Percentiles rank a stretch among this genome's conserved stretches.
These are phyloP conservation scores for Agrilus mali DNA, from an alignment of 2,888 invertebrate genomes.

Conservation along the genomic window DNA sequence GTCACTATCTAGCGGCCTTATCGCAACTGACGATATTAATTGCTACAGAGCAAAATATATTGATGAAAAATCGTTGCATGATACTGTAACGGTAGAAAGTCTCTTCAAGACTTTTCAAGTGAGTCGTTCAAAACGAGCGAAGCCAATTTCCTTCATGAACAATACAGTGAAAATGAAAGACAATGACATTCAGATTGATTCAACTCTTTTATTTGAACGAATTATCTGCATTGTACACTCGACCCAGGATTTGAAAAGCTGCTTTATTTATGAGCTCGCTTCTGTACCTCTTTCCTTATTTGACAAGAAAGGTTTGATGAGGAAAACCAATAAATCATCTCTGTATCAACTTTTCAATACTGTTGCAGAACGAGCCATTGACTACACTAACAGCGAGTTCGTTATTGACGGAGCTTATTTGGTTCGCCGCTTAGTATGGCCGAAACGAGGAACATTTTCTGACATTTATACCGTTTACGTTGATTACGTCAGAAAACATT, in stretches of 20 bases:
- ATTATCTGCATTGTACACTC: conserved; percentile 1
- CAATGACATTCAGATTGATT: neutral
- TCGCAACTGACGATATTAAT: too few species aligned
- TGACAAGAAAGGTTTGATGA: conserved; percentile 1
- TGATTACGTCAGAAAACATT: conserved; percentile 12
- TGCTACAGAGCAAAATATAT: too few species aligned
- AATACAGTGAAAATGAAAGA: too few species aligned
- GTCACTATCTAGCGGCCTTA: too few species aligned
- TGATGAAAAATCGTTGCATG: too few species aligned
- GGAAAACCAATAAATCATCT: conserved; percentile 5
- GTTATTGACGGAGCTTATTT: conserved; percentile 12
- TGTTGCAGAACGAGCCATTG: neutral
- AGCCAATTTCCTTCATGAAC: too few species aligned
- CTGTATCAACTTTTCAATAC: conserved; percentile 3
- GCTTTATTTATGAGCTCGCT: conserved; percentile 2
- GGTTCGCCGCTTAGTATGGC: conserved; percentile 19
- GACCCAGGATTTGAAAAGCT: neutral
- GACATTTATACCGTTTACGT: conserved; percentile 13
- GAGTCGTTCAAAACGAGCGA: too few species aligned
- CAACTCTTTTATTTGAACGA: neutral
- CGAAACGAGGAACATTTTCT: conserved; percentile 14
- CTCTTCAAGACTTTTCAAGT: too few species aligned
- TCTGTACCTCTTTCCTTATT: neutral
- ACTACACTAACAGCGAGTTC: conserved; percentile 9
- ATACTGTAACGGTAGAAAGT: too few species aligned